These are phyloP conservation scores for Plestiodon gilberti DNA, from an alignment of 2,113 vertebrate species.

Conservation along the genomic window DNA sequence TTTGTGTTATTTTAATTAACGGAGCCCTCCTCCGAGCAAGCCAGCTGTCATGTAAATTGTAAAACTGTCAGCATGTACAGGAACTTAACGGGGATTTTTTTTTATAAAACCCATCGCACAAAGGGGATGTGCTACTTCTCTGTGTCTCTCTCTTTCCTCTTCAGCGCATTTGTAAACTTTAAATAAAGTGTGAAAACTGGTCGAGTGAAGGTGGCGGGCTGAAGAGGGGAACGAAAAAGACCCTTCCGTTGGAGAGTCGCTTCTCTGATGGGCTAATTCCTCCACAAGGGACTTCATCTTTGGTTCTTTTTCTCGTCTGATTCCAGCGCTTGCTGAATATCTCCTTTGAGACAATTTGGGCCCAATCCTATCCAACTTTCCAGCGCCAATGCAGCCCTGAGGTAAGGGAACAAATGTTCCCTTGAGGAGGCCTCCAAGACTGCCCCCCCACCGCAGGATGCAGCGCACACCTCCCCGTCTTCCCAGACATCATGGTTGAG, in stretches of 20 bases:
- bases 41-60: constrained; percentile 80
- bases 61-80: constrained; percentile 77
- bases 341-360: neutral
- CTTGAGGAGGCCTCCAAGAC: too few species aligned
- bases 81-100: constrained; percentile 69
- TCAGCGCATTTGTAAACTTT: constrained; percentile 45
- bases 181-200: constrained; percentile 26
- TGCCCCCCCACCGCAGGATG: neutral
- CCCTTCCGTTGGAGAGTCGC: neutral
- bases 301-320: too few species aligned
- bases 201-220: neutral
- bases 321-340: too few species aligned
- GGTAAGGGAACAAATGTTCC: too few species aligned
- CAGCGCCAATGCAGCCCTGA: too few species aligned
- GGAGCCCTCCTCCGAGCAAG: constrained; percentile 81
- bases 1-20: constrained; percentile 84
- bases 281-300: too few species aligned
- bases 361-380: too few species aligned
- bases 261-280: neutral
- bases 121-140: constrained; percentile 57
- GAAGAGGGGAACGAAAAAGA: constrained; percentile 18
- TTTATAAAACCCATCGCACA: constrained; percentile 37
- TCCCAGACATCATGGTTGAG: neutral
- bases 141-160: neutral
- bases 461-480: too few species aligned